Evolutionary conservation across 2,113 vertebrate species (phyloP), one percentile per base, ranked within the genome.

Genomic region (Neolamprologus fasciatus): DNA sequence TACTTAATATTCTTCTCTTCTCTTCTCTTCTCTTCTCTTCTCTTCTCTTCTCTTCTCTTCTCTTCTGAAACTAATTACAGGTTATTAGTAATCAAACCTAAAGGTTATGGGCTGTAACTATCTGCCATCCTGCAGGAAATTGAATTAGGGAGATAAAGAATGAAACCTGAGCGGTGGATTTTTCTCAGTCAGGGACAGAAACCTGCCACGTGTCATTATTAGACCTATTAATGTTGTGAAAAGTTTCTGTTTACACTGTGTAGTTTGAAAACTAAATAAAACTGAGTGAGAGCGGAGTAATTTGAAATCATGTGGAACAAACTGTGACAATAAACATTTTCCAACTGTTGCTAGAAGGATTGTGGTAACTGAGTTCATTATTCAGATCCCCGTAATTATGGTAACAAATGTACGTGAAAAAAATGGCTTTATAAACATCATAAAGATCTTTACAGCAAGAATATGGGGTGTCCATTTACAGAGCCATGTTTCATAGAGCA

Each of bases 41-140:
- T 71, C 50, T 80, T 85, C 47, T 84, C n/a, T 23, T 23, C 10
- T 55, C 16, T 68, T 76, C 31, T 73, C 28, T 51, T 50, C 66
- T 66, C n/a, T 37, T 31, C 21, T 54, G 50, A 80, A 91, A 33
- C 45, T 51, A 78, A 96, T 94, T 91, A 93, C 86, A 93, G 83
- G 86, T 94, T 93, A 95, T 94, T 94, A 94, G 90, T 94, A 89
- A 94, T 94, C 92, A 94, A 92, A 94, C 88, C 90, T 89, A 86
- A 92, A 92, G 73, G 80, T 93, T 95, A 95, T 89, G 85, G 84
- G 85, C 89, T 91, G 85, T 87, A 93, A 92, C 91, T 95, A 92
- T 93, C 91, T 90, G 84, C 79, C 14, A 19, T 51, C 84, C 28
- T 14, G 81, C 53, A 31, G 85, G 82, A 92, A 93, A 95, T 89